A percentile compares a stretch with the other conserved stretches of the same genome.
phyloP scores from a whole-genome alignment of 2,888 invertebrate genomes.

The Netelia fuscicornis region DNA sequence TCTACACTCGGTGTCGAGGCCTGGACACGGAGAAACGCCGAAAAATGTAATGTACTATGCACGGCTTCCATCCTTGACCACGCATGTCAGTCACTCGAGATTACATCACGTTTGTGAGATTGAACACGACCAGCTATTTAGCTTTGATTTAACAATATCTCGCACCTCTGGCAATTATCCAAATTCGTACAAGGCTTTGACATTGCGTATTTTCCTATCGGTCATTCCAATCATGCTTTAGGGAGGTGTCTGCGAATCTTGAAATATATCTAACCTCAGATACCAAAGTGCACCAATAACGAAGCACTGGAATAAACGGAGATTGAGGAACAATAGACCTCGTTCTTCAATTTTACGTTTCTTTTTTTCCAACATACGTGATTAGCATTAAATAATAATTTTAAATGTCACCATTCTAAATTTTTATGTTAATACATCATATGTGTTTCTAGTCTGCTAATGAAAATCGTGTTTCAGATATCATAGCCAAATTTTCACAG shows the following conservation, averaged over 20 bases:
- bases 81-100: constrained; percentile 58
- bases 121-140: constrained; percentile 7
- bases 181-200: neutral
- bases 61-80: neutral
- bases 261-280: constrained; percentile 47
- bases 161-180: constrained; percentile 3
- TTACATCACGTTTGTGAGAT: constrained; percentile 79
- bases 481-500: constrained; percentile 73
- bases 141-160: constrained; percentile 15
- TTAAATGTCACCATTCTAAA: no score
- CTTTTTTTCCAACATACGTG: neutral
- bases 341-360: neutral
- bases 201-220: constrained; percentile 4
- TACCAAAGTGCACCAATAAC: neutral
- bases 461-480: constrained; percentile 79
- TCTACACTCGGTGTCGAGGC: constrained; percentile 75
- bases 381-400: no score
- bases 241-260: constrained; percentile 3
- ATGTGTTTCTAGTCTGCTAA: neutral
- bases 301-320: neutral
- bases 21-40: constrained; percentile 74
- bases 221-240: neutral
- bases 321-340: no score
- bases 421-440: no score
- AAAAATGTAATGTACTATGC: constrained; percentile 78